Base-by-base conservation (phyloP, 2,888 invertebrate genomes). In the Andrena camellia region DNA sequence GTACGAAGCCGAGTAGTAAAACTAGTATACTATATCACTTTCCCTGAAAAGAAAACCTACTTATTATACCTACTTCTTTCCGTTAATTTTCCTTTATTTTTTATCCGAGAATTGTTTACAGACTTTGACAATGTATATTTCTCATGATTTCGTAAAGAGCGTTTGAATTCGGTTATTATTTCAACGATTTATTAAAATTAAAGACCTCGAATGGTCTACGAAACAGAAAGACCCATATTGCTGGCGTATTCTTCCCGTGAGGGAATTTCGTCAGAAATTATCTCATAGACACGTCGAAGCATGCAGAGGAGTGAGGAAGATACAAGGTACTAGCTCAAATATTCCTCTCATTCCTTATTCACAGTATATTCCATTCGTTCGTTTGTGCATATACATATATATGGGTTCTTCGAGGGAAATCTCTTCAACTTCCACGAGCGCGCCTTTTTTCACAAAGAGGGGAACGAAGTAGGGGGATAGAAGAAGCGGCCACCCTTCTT, bases 281-380 rank as follows among this genome's bases (percentile, higher is more conserved):
- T 70, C 78, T 63, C 69, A 64, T 66, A 66, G 42, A 62, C 57
- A 33, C 48, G 52, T 17, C 74, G 62, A 64, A 80, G 72, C 57
- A 64, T 52, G 33, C 62, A 26, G 69, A 31, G 7, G 33, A 67
- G 68, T 52, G 57, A 54, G 57, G 50, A 71, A 67, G 70, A 81
- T 42, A 42, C 42, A 17, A 42, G 42, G 17, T 13, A 42, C 31
- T 88, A 85, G 89, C 85, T 92, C 90, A 90, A 92, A 92, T 92
- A 92, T 92, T 92, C 91, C 85, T 86, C 90, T 92, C 92, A 92
- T 93, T 92, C 85, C 91, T 90, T 93, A 93, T 93, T 92, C 92
- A 92, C 90, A 89, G 90, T 92, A 92, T 92, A 93, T 93, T 92
- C 92, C 91, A 91, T 92, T 90, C 91, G 86, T 91, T 92, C 90